phyloP scores from a whole-genome alignment of 2,113 vertebrate genomes.

The Cheirogaleus medius region DNA sequence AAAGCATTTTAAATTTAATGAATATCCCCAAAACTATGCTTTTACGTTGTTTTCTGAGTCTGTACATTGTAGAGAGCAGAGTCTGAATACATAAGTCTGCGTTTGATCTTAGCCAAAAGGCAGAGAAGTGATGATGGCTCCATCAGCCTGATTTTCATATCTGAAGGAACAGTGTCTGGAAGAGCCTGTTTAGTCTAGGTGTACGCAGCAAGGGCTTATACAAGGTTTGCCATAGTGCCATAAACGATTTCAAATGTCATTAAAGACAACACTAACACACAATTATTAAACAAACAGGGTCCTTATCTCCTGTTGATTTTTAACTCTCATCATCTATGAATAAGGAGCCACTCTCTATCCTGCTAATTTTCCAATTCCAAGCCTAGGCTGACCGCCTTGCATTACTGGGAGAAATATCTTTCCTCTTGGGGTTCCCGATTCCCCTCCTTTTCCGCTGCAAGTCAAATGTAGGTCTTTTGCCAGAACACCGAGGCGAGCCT shows the following conservation, averaged over 20 bases:
- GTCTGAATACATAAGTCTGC: fast-evolving
- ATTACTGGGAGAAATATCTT: neutral
- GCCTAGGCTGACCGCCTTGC: neutral
- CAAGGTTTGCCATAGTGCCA: neutral
- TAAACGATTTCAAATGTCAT: neutral
- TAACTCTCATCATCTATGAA: neutral
- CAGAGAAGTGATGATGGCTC: neutral
- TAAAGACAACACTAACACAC: neutral
- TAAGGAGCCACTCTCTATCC: neutral
- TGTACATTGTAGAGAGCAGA: neutral
- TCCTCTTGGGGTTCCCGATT: neutral
- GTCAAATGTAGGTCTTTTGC: neutral
- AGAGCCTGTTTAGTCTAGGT: neutral
- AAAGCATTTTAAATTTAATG: neutral
- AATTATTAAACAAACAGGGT: neutral
- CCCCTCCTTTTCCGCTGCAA: neutral
- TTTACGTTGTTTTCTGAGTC: neutral
- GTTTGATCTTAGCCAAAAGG: neutral
- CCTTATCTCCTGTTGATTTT: neutral
- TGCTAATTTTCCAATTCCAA: neutral
- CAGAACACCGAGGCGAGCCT: too few species aligned
- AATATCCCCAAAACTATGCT: neutral
- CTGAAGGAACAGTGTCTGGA: too few species aligned
- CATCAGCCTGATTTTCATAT: neutral
- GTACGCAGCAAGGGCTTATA: too few species aligned